Conservation (phyloP, 1,140 invertebrate genomes). For the Rhopalosiphum padi region DNA sequence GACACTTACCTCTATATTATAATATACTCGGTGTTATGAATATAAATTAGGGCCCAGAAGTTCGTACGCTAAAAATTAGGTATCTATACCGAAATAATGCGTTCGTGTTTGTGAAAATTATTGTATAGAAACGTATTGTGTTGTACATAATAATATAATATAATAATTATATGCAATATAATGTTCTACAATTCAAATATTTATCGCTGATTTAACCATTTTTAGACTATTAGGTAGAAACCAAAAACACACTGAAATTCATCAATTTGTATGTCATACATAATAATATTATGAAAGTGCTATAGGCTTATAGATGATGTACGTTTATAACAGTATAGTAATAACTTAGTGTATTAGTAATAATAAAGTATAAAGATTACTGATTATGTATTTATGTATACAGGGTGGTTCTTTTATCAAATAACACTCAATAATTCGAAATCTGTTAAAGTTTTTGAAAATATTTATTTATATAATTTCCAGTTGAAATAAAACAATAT, state of each 20-base stretch:
- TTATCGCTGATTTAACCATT: not conserved
- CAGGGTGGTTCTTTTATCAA: too few species aligned
- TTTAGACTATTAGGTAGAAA: not conserved
- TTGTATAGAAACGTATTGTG: not conserved
- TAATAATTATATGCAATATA: not conserved
- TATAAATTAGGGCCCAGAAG: not conserved
- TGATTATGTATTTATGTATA: not conserved
- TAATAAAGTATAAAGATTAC: not conserved
- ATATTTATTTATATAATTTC: too few species aligned
- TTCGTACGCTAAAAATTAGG: not conserved
- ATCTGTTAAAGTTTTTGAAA: too few species aligned
- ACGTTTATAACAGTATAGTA: not conserved
- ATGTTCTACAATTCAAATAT: not conserved
- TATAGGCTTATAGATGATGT: not conserved
- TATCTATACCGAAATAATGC: not conserved
- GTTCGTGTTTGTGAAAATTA: not conserved
- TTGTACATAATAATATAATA: not conserved
- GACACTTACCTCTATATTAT: not conserved
- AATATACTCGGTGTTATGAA: not conserved
- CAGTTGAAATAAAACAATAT: too few species aligned
- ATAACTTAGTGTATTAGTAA: not conserved
- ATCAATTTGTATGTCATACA: not conserved
- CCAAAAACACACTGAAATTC: not conserved
- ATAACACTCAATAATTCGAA: too few species aligned
- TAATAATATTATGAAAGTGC: not conserved